phyloP scores from a whole-genome alignment of 1,140 invertebrate genomes.

The Aleiodes sp. region DNA sequence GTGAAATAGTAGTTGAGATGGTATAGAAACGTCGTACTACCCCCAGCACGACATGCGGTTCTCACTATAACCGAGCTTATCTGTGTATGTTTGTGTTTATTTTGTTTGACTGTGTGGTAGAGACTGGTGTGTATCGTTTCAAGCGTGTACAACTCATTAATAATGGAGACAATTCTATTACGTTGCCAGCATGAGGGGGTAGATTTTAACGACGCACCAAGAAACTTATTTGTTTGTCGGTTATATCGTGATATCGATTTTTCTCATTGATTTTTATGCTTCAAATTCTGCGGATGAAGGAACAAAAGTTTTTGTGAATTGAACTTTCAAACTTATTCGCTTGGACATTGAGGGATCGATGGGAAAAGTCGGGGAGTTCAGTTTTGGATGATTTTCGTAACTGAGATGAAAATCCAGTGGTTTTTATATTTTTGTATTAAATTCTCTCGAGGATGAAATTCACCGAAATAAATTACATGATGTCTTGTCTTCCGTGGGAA shows the following conservation, averaged over 20 bases:
- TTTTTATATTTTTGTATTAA: no score
- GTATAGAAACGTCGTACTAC: not conserved
- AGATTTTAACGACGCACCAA: conserved; percentile 21
- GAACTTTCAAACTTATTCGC: no score
- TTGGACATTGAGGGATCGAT: no score
- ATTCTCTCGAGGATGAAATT: no score
- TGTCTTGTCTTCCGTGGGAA: not conserved
- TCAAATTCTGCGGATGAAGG: no score
- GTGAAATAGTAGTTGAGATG: conserved; percentile 7
- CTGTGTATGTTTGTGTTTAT: not conserved
- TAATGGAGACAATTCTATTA: conserved; percentile 51
- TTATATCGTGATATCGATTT: no score
- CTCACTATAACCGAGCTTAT: not conserved
- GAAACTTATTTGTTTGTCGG: not conserved
- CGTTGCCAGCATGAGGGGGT: conserved; percentile 30
- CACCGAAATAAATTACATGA: not conserved
- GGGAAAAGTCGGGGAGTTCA: no score
- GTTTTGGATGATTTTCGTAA: no score
- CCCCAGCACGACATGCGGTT: conserved; percentile 23
- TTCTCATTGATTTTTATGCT: not conserved
- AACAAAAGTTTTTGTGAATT: no score
- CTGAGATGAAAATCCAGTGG: no score
- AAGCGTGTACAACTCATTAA: conserved; percentile 39
- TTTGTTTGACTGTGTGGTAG: not conserved
- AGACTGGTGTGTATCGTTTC: not conserved